Evolutionary conservation across 1,140 invertebrate genomes (phyloP).

Genomic region (Heliconius himera): DNA sequence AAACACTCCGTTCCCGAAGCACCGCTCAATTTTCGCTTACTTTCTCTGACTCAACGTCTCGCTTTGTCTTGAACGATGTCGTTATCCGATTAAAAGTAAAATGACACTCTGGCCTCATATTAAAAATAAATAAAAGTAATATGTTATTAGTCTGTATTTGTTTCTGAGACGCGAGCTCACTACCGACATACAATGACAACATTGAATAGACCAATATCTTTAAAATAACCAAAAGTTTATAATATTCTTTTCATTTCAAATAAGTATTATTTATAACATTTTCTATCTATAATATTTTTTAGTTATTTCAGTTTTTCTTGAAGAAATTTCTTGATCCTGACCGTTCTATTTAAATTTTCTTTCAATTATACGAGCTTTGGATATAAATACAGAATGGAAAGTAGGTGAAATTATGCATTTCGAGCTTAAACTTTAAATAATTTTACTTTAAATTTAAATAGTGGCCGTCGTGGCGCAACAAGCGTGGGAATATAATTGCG

Average conservation of each 20-base stretch:
- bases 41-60: too few relatives aligned
- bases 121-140: too few relatives aligned
- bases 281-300: neutral
- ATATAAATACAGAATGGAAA: constrained; percentile 8
- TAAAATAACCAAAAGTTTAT: neutral
- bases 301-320: neutral
- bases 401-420: constrained; percentile 6
- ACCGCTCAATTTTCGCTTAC: too few relatives aligned
- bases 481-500: neutral
- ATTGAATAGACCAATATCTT: neutral
- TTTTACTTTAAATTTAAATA: neutral
- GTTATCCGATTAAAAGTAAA: too few relatives aligned
- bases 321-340: constrained; percentile 10
- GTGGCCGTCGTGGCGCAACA: neutral
- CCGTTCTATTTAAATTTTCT: constrained; percentile 12
- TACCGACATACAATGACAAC: too few relatives aligned
- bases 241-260: neutral
- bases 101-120: too few relatives aligned
- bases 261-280: neutral
- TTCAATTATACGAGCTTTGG: constrained; percentile 3
- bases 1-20: too few relatives aligned
- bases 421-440: neutral
- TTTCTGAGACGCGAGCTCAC: too few relatives aligned
- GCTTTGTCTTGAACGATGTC: too few relatives aligned
- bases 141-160: too few relatives aligned